These are phyloP conservation scores for Drosophila subsilvestris DNA, from an alignment of 2,888 invertebrate genomes.

Conservation along the genomic window DNA sequence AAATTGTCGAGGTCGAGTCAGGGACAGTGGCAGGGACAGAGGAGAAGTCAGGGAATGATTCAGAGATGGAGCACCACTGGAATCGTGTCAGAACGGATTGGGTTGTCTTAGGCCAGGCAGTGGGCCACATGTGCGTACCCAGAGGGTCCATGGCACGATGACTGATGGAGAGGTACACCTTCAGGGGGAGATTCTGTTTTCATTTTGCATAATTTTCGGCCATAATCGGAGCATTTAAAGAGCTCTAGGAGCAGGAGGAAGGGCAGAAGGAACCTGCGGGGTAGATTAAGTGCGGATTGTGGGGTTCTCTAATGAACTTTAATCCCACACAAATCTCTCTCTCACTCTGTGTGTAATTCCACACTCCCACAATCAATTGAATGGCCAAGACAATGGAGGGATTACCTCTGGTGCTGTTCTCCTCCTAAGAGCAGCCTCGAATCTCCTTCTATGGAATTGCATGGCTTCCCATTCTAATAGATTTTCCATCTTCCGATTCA, in stretches of 20 bases:
- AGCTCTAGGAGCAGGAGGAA: neutral
- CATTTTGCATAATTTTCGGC: constrained; percentile 6
- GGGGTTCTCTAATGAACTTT: neutral
- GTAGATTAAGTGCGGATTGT: neutral
- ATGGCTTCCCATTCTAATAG: neutral
- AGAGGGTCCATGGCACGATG: constrained; percentile 4
- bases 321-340: neutral
- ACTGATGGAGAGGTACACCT: constrained; percentile 33
- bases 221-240: neutral
- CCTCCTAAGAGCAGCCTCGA: neutral
- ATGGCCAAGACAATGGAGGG: constrained; percentile 24
- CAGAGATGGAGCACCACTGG: constrained; percentile 66
- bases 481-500: constrained; percentile 33
- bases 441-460: neutral
- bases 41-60: neutral
- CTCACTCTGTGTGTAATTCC: neutral
- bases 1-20: constrained; percentile 63
- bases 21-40: constrained; percentile 9
- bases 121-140: constrained; percentile 62
- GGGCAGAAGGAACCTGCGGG: no score
- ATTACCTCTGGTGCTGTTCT: constrained; percentile 4
- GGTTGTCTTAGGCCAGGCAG: constrained; percentile 44
- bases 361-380: constrained; percentile 5
- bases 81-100: constrained; percentile 63
- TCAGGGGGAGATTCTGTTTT: constrained; percentile 17